Base-by-base conservation (phyloP, 53 echinoderm and acorn worm genomes). In the Crossaster papposus region DNA sequence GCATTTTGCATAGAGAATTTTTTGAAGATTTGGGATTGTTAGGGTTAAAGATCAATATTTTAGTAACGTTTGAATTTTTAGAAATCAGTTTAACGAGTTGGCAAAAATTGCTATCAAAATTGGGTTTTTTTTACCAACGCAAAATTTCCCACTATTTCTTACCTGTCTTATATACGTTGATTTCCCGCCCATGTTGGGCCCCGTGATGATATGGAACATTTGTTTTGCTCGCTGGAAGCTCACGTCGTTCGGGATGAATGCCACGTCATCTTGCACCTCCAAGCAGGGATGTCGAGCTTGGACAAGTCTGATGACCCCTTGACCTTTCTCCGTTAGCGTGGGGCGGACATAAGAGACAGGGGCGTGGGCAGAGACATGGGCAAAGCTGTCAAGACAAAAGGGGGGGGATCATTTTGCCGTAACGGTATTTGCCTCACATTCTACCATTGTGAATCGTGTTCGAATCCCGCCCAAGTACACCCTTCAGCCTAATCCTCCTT, bases 171-270 rank as follows among this genome's bases (percentile, higher is more conserved):
- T 99, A 72, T 90, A 99, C 11, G 99, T 99, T 14, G 99, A 99
- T 63, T 99, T 99, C 24, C 99, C 99, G 12, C 99, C 99, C 99
- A 99, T 99, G 79, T 99, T 99, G 24, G 99, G 99, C 10, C 99
- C 99, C 8, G 99, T 99, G 83, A 99, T 99, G 83, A 99, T 99
- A 34, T 96, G 96, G 79, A 99, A 99, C 99, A 99, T 99, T 79
- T 95, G 92, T 33, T 91, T 95, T 10, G 89, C 91, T 70, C 90
- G 81, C 34, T 96, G 93, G 85, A 99, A 99, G 36, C 79, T 91
- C 54, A 96, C 93, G 65, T 92, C 88, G 79, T 99, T 99, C 10
- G 99, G 99, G 35, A 99, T 99, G 83, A 99, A 99, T 28, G 99
- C 99, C 2, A 99, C 95, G 50, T 96, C 99, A 34, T 99, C 99